phyloP scores from a whole-genome alignment of 2,113 vertebrate species.

The Otis tarda region DNA sequence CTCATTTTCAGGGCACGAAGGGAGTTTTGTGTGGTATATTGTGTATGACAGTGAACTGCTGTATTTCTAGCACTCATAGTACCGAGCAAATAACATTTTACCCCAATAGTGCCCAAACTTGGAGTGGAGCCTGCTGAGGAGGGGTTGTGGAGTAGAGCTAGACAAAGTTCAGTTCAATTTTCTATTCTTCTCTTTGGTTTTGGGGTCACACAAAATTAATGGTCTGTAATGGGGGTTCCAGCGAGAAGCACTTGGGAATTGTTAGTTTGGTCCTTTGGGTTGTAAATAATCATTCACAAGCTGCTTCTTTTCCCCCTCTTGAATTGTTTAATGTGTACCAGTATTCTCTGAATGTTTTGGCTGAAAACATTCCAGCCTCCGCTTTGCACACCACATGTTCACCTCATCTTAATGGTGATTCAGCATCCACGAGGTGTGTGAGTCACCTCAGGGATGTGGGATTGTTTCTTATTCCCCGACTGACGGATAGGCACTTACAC shows the following conservation, averaged over 20 bases:
- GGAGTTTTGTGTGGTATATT: not conserved
- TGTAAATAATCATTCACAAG: not conserved
- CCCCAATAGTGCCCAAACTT: not conserved
- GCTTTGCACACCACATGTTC: conserved; percentile 32
- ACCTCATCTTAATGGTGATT: conserved; percentile 45
- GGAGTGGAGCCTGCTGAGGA: not conserved
- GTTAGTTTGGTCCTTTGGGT: not conserved
- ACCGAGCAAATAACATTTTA: not conserved
- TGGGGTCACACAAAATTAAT: not conserved
- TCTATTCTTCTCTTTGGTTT: not conserved
- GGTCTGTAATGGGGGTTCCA: not conserved
- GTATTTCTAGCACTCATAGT: not conserved
- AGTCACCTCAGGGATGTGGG: conserved; percentile 54
- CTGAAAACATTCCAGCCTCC: not conserved
- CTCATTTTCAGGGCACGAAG: not conserved
- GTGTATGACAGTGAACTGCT: not conserved
- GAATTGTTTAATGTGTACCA: not conserved
- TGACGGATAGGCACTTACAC: not conserved
- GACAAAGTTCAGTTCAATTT: not conserved
- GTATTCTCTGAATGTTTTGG: conserved; percentile 19
- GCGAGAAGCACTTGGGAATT: not conserved
- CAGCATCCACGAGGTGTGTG: conserved; percentile 53
- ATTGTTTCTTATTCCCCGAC: conserved; percentile 32
- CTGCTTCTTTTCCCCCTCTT: not conserved
- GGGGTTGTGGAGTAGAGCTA: not conserved